These are phyloP conservation scores for Alcedo quadribrachys DNA, from an alignment of 2,797 vertebrate genomes.

Conservation along the genomic window DNA sequence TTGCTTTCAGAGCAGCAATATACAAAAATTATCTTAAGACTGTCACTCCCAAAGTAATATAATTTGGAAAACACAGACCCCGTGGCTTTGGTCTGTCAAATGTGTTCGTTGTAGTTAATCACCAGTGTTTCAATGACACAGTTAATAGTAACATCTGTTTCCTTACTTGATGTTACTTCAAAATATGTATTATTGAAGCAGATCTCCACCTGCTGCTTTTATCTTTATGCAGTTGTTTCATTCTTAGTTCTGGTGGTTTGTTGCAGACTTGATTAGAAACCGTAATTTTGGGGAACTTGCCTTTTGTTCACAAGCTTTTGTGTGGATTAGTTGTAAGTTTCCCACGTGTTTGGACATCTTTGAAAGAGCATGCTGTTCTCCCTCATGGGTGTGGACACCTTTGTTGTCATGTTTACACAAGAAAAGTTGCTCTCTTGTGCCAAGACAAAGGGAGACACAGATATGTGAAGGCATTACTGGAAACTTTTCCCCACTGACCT, in stretches of 20 bases:
- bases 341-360: background rate
- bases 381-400: background rate
- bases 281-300: background rate
- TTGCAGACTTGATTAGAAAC: background rate
- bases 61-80: background rate
- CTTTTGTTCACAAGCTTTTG: background rate
- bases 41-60: background rate
- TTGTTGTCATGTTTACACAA: background rate
- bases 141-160: background rate
- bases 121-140: background rate
- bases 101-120: background rate
- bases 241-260: background rate
- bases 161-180: background rate
- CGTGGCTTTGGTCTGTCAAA: background rate
- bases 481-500: background rate
- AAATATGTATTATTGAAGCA: background rate
- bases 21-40: background rate
- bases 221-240: fast-evolving
- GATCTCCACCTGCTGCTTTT: background rate
- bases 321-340: background rate
- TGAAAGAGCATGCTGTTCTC: fast-evolving
- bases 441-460: background rate
- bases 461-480: background rate
- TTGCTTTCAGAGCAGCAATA: background rate
- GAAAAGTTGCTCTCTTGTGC: fast-evolving